Evolutionary conservation across 2,113 vertebrate species (phyloP), one percentile per base, ranked within the genome.

Genomic region (Aegithalos caudatus): DNA sequence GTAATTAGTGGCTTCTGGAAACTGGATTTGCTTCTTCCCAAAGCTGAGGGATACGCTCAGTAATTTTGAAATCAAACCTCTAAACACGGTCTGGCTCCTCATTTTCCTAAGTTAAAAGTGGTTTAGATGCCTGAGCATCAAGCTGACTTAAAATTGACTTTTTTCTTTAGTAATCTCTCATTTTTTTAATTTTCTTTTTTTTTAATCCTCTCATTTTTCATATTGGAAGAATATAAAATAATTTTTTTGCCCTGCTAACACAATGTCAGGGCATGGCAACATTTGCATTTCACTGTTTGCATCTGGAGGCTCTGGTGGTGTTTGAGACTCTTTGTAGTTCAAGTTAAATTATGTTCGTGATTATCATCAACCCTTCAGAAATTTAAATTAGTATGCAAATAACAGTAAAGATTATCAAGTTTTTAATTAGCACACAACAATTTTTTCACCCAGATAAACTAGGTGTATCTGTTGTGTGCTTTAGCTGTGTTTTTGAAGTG

Each of bases 1-100:
- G 35, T 85, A 73, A 96, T 96, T 93, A 95, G 90, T 90, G 92
- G 87, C 88, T 94, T 73, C 74, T 94, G 56, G 67, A 86, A 94
- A 90, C 90, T 92, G 94, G 93, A 95, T 95, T 96, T 94, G 50
- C 94, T 40, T 70, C 91, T 94, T 82, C 74, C 62, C 74, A 62
- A 35, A 77, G 79, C 88, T 67, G 58, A 80, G 54, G 87, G 79
- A 66, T 80, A 40, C 2, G 14, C 45, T 21, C 14, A 18, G 81
- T 54, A 72, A 82, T 94, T 95, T 93, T 94, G 87, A 90, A 91
- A 92, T 66, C 38, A 15, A 90, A 81, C 81, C 93, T 92, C 66
- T 80, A 73, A 91, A 62, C 78, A 22, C 1, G n/a, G 60, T 44
- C 67, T 95, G 87, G 50, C 94, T 96, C 71, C 44, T 66, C 29